Percentiles rank a stretch among this genome's conserved stretches.
phyloP scores from a whole-genome alignment of 2,888 invertebrate species.

The Eulithis testata region DNA sequence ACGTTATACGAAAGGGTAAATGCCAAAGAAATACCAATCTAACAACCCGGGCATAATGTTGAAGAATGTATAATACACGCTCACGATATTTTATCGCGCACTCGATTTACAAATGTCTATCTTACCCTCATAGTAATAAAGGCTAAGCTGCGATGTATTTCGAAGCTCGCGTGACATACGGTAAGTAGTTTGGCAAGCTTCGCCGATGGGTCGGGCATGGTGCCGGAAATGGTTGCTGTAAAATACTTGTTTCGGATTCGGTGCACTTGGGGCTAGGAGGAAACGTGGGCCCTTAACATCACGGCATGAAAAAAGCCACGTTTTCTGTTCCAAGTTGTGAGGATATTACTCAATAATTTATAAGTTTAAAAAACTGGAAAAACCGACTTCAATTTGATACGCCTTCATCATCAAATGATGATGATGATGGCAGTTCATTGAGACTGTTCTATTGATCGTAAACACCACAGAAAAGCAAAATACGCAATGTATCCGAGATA shows the following conservation, averaged over 20 bases:
- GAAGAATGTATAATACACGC: background rate
- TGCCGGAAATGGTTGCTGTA: conserved; percentile 19
- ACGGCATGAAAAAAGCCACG: no score
- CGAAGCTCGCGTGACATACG: conserved; percentile 28
- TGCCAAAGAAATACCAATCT: conserved; percentile 6
- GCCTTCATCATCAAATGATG: no score
- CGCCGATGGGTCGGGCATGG: conserved; percentile 24
- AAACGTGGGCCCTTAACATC: no score
- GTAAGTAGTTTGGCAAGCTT: conserved; percentile 30
- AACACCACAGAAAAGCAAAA: no score
- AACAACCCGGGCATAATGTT: background rate
- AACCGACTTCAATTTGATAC: no score
- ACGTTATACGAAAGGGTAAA: background rate
- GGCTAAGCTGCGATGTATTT: conserved; percentile 1
- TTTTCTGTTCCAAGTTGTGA: no score
- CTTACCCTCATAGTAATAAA: conserved; percentile 1
- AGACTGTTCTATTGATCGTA: no score
- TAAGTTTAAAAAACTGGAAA: no score
- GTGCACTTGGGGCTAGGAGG: no score
- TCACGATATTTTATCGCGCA: background rate
- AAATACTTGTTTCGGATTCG: conserved; percentile 6
- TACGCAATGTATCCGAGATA: no score
- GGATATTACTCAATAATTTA: no score
- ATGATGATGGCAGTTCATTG: no score
- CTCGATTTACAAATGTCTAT: conserved; percentile 5